Percentiles rank a stretch among this genome's conserved stretches.
Evolutionary conservation across 2,888 invertebrate genomes (phyloP).

Genomic region (Aspidapion aeneum): DNA sequence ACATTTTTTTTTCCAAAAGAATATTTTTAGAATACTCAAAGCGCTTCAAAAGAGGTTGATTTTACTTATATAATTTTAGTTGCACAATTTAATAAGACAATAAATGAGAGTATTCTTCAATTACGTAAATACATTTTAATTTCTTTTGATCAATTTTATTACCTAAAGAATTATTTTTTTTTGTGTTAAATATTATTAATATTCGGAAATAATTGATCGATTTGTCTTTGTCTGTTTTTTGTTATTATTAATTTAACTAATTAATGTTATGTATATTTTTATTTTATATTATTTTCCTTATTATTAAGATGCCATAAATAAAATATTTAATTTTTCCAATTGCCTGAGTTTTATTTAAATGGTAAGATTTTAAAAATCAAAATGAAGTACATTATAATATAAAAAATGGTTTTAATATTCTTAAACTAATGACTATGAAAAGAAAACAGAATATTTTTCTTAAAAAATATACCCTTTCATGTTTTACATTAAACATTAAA

Average conservation of each 20-base stretch:
- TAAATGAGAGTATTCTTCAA: too few relatives aligned
- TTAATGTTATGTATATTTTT: constrained; percentile 4
- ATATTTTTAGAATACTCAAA: background rate
- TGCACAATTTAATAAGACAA: background rate
- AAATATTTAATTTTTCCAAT: constrained; percentile 13
- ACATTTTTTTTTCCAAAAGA: background rate
- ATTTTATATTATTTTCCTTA: background rate
- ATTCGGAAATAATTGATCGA: too few relatives aligned
- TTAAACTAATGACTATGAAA: background rate
- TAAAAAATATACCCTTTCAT: background rate
- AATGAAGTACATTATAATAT: background rate
- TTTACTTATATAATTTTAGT: background rate
- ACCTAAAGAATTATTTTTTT: too few relatives aligned
- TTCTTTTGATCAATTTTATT: too few relatives aligned
- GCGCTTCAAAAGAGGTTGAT: background rate
- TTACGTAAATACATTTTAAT: too few relatives aligned
- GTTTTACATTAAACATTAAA: background rate
- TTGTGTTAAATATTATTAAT: too few relatives aligned
- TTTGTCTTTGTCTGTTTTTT: too few relatives aligned
- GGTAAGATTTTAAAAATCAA: background rate
- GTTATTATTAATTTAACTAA: background rate
- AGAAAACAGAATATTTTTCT: background rate
- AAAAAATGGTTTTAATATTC: background rate
- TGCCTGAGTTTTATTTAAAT: constrained; percentile 17
- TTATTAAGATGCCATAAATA: constrained; percentile 11